phyloP scores from a whole-genome alignment of 2,888 invertebrate species.

The Pachydiplax longipennis region DNA sequence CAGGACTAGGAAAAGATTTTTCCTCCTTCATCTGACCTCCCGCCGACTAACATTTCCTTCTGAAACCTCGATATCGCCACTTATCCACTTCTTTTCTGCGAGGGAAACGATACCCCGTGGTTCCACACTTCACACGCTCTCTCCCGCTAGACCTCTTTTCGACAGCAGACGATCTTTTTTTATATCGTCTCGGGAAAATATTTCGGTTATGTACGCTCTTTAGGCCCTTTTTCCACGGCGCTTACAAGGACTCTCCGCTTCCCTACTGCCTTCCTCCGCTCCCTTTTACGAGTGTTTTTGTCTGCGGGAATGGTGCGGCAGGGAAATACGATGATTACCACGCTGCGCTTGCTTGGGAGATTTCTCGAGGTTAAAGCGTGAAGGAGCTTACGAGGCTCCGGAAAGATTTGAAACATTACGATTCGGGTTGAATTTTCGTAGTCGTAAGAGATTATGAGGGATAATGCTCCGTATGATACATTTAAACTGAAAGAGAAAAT shows the following conservation, averaged over 20 bases:
- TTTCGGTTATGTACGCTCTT: not conserved
- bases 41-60: not conserved
- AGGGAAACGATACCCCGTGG: not conserved
- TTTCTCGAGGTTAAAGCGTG: no score
- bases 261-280: not conserved
- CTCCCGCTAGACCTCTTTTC: not conserved
- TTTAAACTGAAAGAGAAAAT: no score
- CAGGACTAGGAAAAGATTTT: not conserved
- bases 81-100: not conserved
- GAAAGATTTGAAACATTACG: no score
- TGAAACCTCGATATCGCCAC: not conserved
- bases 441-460: no score
- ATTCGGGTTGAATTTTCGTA: no score
- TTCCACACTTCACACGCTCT: not conserved
- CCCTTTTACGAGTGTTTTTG: no score
- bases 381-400: no score
- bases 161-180: not conserved
- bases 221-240: not conserved
- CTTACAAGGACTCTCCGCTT: not conserved
- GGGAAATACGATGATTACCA: no score
- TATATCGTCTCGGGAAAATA: not conserved
- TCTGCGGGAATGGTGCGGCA: no score
- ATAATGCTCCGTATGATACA: no score
- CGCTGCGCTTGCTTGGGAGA: no score
- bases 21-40: not conserved